phyloP scores from a whole-genome alignment of 2,888 invertebrate species.

The Drosophila barbarae region DNA sequence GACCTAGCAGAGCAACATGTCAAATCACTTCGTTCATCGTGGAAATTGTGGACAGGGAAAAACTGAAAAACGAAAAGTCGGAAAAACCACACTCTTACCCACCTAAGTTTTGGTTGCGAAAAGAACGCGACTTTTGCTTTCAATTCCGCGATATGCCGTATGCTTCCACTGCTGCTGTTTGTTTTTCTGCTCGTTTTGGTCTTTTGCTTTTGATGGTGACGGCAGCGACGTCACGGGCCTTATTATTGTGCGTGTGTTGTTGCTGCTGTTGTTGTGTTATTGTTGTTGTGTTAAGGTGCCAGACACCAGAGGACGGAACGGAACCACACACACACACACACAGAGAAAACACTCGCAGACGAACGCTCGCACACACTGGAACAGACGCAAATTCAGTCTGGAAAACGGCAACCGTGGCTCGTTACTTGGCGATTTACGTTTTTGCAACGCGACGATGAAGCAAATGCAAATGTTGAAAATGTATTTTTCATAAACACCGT shows the following conservation, averaged over 20 bases:
- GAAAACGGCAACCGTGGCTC: conserved; percentile 20
- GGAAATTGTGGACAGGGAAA: conserved; percentile 22
- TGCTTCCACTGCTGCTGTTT: conserved; percentile 33
- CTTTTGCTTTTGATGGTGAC: conserved; percentile 55
- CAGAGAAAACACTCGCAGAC: conserved; percentile 19
- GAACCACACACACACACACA: conserved; percentile 22
- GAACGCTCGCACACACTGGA: conserved; percentile 16
- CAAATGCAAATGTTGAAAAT: conserved; percentile 34
- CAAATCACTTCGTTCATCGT: conserved; percentile 59
- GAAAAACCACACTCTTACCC: conserved; percentile 45
- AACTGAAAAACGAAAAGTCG: conserved; percentile 37
- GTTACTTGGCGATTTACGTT: conserved; percentile 15
- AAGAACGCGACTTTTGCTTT: conserved; percentile 57
- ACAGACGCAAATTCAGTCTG: conserved; percentile 24
- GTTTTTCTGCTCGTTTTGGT: conserved; percentile 35
- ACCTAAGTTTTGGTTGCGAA: conserved; percentile 46
- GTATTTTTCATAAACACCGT: conserved; percentile 57
- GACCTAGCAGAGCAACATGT: conserved; percentile 65
- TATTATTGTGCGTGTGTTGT: conserved; percentile 55
- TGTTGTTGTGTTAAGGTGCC: conserved; percentile 37
- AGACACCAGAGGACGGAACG: conserved; percentile 40
- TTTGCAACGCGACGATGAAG: conserved; percentile 14
- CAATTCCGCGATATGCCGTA: conserved; percentile 29
- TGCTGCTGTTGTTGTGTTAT: conserved; percentile 45
- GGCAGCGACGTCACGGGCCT: conserved; percentile 65